These are phyloP conservation scores for Desoria tigrina DNA, from an alignment of 2,888 invertebrate genomes.

Conservation along the genomic window DNA sequence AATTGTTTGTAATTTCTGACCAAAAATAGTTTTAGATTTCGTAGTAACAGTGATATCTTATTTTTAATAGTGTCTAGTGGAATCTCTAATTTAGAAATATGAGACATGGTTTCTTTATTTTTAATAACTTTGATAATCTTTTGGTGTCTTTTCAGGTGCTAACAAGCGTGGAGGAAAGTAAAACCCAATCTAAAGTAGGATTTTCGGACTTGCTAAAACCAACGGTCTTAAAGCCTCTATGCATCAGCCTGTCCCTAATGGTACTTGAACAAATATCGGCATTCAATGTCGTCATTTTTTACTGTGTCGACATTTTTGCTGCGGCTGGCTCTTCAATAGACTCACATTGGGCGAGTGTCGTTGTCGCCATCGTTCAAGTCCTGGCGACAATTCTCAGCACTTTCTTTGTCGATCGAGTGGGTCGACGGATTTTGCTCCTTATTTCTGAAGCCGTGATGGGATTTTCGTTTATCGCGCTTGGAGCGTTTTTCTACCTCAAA, in stretches of 20 bases:
- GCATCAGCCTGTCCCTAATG: constrained; percentile 76
- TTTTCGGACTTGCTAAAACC: constrained; percentile 64
- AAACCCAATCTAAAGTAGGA: too few relatives aligned
- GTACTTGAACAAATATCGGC: constrained; percentile 82
- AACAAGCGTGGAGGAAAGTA: constrained; percentile 18
- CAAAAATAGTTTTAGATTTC: too few relatives aligned
- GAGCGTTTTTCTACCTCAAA: constrained; percentile 69
- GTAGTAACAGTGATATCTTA: too few relatives aligned
- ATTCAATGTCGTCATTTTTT: constrained; percentile 82
- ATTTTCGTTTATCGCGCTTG: constrained; percentile 68
- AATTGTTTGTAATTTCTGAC: too few relatives aligned
- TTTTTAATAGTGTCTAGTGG: too few relatives aligned
- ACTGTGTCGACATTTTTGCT: constrained; percentile 70
- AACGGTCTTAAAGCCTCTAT: constrained; percentile 70
- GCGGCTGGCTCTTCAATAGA: constrained; percentile 65
- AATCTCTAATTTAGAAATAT: too few relatives aligned
- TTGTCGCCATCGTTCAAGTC: constrained; percentile 63
- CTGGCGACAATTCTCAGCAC: constrained; percentile 61
- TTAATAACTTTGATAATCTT: too few relatives aligned
- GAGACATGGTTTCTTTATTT: too few relatives aligned
- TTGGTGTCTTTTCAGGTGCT: constrained; percentile 21
- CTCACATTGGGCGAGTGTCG: constrained; percentile 64
- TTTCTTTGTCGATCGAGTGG: constrained; percentile 74
- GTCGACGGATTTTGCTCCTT: constrained; percentile 74
- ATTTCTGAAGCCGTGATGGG: constrained; percentile 75